Conservation (phyloP, 2,888 invertebrate genomes). For the Abrostola tripartita region DNA sequence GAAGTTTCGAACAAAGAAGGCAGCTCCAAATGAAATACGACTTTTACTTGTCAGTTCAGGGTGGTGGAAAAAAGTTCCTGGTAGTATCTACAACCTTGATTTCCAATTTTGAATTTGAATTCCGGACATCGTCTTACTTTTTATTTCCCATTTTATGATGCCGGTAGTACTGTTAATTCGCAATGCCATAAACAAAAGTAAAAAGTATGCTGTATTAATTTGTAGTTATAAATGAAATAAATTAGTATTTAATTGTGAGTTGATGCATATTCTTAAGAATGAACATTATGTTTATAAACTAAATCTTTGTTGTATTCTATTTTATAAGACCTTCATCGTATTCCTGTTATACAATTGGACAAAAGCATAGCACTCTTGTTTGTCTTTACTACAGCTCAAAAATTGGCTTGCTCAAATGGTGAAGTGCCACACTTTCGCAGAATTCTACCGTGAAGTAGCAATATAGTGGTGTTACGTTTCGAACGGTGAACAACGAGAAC, state of each 20-base stretch:
- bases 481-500: background rate
- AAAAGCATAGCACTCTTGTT: background rate
- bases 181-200: too few relatives aligned
- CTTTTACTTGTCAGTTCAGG: conserved; percentile 42
- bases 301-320: too few relatives aligned
- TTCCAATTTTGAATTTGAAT: conserved; percentile 15
- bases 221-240: too few relatives aligned
- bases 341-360: too few relatives aligned
- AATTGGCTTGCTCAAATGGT: background rate
- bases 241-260: too few relatives aligned
- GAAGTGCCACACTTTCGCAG: background rate
- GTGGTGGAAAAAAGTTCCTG: conserved; percentile 27
- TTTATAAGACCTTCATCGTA: too few relatives aligned
- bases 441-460: background rate
- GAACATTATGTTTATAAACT: too few relatives aligned
- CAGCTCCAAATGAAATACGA: conserved; percentile 40
- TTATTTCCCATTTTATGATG: too few relatives aligned
- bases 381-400: background rate
- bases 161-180: too few relatives aligned
- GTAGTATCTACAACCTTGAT: conserved; percentile 20
- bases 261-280: too few relatives aligned
- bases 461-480: conserved; percentile 2
- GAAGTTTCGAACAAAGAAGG: conserved; percentile 46
- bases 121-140: background rate
- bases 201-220: too few relatives aligned